Evolutionary conservation across 2,797 vertebrate species (phyloP), one percentile per base, ranked within the genome.

Genomic region (Malurus splendens): DNA sequence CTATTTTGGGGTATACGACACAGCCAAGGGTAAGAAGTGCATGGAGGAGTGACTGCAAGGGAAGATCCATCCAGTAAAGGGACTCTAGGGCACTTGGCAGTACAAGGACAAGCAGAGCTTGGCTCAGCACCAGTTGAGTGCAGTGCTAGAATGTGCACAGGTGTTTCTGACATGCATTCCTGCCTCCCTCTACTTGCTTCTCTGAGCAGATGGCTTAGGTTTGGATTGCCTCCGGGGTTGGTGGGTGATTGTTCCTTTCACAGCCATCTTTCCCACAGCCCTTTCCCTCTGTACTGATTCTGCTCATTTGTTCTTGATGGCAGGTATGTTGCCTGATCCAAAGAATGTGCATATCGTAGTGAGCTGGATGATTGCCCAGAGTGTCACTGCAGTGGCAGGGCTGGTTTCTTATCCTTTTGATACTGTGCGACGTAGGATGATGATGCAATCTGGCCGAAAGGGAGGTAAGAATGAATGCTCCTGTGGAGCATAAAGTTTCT

Each of bases 371-470:
- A 99, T 99, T 41, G 99, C 99, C 92, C 99, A 99, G 98, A 97
- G 91, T 0, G 99, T 99, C 89, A 99, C 99, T 2, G 99, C 99
- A 3, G 98, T 96, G 8, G 98, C 99, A 2, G 99, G 99, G 56
- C 93, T 99, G 66, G 94, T 98, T 91, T 99, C 99, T 54, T 99
- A 99, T 86, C 99, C 99, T 65, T 99, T 99, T 55, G 99, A 99
- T 97, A 99, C 99, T 2, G 99, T 99, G 94, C 98, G 99, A 82
- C 99, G 99, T 98, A 98, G 99, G 96, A 99, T 99, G 99, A 99
- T 99, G 99, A 99, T 99, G 99, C 99, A 99, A 98, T 99, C 99
- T 30, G 99, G 99, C 88, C 98, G 99, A 87, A 99, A 98, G 98
- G 98, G 98, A 98, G 99, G 99, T 99, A 97, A 98, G 98, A 28